A percentile compares a stretch with the other conserved stretches of the same genome.
phyloP scores from a whole-genome alignment of 2,113 vertebrate species.

The Lipophrys pholis region DNA sequence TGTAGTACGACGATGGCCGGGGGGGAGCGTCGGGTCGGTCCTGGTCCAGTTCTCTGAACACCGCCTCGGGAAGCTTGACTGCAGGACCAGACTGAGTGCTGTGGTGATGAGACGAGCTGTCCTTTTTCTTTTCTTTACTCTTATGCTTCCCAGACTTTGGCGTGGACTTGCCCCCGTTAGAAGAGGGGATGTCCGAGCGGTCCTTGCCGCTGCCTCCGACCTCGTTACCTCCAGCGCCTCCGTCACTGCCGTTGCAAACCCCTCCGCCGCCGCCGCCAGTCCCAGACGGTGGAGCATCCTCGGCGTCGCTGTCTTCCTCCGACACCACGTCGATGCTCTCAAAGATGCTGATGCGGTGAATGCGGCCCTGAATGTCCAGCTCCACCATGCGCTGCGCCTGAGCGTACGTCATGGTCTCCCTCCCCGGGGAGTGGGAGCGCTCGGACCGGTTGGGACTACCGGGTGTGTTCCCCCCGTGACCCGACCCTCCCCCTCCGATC shows the following conservation, averaged over 20 bases:
- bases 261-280: slow-evolving; percentile 64
- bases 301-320: slow-evolving; percentile 92
- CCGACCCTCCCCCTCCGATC: slow-evolving; percentile 70
- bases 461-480: slow-evolving; percentile 80
- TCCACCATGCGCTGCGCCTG: slow-evolving; percentile 98
- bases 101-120: slow-evolving; percentile 91
- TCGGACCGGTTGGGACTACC: slow-evolving; percentile 91
- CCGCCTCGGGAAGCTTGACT: slow-evolving; percentile 95
- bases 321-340: slow-evolving; percentile 97
- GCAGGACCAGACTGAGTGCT: slow-evolving; percentile 87
- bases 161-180: slow-evolving; percentile 85
- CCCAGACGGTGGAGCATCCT: slow-evolving; percentile 84
- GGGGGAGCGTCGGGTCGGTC: slow-evolving; percentile 92
- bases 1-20: slow-evolving; percentile 95
- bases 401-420: slow-evolving; percentile 97
- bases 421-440: slow-evolving; percentile 90
- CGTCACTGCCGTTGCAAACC: slow-evolving; percentile 80
- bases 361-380: slow-evolving; percentile 93
- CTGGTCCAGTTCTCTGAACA: slow-evolving; percentile 95
- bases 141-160: slow-evolving; percentile 97
- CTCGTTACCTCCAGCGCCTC: slow-evolving; percentile 75
- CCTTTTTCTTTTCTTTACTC: slow-evolving; percentile 97
- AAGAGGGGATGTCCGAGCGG: slow-evolving; percentile 87
- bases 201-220: slow-evolving; percentile 91
- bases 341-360: slow-evolving; percentile 98